Evolutionary conservation across 2,797 vertebrate species (phyloP), one percentile per base, ranked within the genome.

Genomic region (Huso huso): DNA sequence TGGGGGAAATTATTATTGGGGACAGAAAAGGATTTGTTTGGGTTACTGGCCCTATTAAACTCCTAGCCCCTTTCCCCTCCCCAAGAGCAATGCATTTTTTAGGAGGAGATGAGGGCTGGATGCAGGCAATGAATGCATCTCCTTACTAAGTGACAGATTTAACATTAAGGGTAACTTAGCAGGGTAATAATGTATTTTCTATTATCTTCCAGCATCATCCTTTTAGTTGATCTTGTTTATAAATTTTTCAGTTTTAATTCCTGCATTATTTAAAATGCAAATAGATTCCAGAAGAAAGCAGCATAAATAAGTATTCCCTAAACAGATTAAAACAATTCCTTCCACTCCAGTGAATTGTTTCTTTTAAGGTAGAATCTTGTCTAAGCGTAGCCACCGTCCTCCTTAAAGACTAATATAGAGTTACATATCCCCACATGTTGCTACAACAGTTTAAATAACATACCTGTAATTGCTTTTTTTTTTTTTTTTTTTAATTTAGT

Each of bases 181-280:
- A 79, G 75, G 75, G 68, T 68, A 73, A 82, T 78, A 65, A 80
- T 82, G 78, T 79, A 80, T 82, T 82, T 83, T 77, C 83, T 77
- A 77, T 85, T 85, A 78, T 88, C 82, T 87, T 71, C 76, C 79
- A 81, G 75, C 73, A 76, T 73, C 75, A 80, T 79, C 81, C 85
- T 85, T 80, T 86, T 75, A 8, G 70, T 80, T 79, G 81, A 74
- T 79, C 77, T 86, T 82, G 83, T 87, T 83, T 86, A 87, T 88
- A 86, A 87, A 87, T 86, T 87, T 89, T 88, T 89, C 81, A 89
- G 83, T 81, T 88, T 89, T 87, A 86, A 84, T 86, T 78, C 77
- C 87, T 88, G 88, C 88, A 91, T 90, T 86, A 88, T 88, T 88
- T 85, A 87, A 89, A 88, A 88, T 86, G 84, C 84, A 86, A 90